Percentiles rank a stretch among this genome's conserved stretches.
Conservation (phyloP, 2,113 vertebrate genomes). For the Centropristis striata region DNA sequence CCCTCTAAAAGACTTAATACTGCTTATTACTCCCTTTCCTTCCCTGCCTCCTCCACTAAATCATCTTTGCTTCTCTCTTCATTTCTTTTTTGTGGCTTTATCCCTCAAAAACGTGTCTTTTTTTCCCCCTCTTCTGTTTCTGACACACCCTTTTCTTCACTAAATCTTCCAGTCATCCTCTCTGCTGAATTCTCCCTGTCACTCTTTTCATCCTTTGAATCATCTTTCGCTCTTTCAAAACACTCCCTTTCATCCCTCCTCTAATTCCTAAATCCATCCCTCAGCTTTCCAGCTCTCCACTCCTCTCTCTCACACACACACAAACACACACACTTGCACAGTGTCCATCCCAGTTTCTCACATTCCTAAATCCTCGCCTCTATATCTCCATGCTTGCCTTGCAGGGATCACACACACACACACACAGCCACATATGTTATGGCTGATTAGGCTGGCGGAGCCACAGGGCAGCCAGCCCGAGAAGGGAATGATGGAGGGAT, state of each 20-base stretch:
- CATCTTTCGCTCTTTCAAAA: constrained; percentile 12
- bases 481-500: constrained; percentile 42
- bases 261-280: constrained; percentile 53
- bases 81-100: neutral
- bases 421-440: constrained; percentile 50
- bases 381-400: constrained; percentile 12
- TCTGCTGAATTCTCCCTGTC: constrained; percentile 9
- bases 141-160: neutral
- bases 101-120: neutral
- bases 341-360: constrained; percentile 31
- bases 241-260: constrained; percentile 46
- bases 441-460: constrained; percentile 71
- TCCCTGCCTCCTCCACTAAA: neutral
- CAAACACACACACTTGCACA: constrained; percentile 13
- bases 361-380: constrained; percentile 33
- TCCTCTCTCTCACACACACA: neutral
- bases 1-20: neutral
- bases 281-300: constrained; percentile 13
- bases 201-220: constrained; percentile 36
- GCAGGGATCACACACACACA: constrained; percentile 41
- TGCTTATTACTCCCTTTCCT: neutral
- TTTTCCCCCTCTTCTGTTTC: neutral
- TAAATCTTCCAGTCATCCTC: constrained; percentile 36
- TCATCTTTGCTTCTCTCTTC: neutral
- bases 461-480: constrained; percentile 42